Conservation (phyloP, 2,888 invertebrate genomes). For the Parapristionchus giblindavisi region DNA sequence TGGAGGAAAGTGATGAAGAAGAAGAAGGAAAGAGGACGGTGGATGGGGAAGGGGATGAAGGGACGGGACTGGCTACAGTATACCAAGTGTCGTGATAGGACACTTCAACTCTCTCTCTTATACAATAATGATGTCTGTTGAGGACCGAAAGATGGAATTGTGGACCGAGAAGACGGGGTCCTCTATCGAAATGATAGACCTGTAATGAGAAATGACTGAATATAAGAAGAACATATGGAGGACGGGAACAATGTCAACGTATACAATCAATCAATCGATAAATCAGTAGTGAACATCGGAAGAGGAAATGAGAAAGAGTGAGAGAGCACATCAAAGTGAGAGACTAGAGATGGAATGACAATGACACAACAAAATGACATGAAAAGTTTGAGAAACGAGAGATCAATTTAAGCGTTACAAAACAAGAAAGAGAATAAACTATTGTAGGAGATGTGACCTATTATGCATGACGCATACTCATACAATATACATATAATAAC, state of each 20-base stretch:
- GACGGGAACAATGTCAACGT: neutral
- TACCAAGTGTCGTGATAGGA: too few relatives aligned
- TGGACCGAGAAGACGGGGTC: neutral
- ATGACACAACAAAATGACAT: neutral
- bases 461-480: neutral
- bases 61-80: too few relatives aligned
- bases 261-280: neutral
- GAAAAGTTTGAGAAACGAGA: neutral
- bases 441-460: neutral
- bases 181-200: conserved; percentile 10
- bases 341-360: neutral
- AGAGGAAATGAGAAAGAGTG: neutral
- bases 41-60: too few relatives aligned
- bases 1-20: neutral
- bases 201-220: neutral
- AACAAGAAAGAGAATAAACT: neutral
- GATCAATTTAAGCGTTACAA: neutral
- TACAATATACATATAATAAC: neutral
- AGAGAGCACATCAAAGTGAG: neutral
- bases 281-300: neutral
- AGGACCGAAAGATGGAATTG: neutral
- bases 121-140: neutral
- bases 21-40: neutral
- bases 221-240: too few relatives aligned
- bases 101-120: conserved; percentile 1